Conservation (phyloP, 1,140 invertebrate genomes). For the Acromyrmex charruanus region DNA sequence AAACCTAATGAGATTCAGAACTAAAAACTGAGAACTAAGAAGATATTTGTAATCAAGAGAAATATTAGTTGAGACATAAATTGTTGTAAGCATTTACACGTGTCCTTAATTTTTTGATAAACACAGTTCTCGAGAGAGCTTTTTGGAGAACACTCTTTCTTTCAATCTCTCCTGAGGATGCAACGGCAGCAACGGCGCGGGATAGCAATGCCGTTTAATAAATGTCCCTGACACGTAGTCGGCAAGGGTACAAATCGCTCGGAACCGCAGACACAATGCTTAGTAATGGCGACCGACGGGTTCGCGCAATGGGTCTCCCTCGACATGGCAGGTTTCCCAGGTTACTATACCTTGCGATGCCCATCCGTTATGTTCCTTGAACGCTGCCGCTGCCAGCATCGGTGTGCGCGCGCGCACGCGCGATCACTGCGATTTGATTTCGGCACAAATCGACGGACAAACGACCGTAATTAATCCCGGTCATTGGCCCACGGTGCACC, state of each 20-base stretch:
- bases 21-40: neutral
- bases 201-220: conserved; percentile 78
- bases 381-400: conserved; percentile 16
- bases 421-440: conserved; percentile 79
- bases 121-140: conserved; percentile 54
- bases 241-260: conserved; percentile 82
- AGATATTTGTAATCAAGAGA: neutral
- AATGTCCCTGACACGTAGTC: conserved; percentile 80
- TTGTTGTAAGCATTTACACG: conserved; percentile 6
- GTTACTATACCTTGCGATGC: conserved; percentile 66
- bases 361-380: conserved; percentile 80
- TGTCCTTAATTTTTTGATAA: conserved; percentile 28
- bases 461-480: conserved; percentile 83
- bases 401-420: conserved; percentile 9
- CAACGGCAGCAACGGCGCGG: neutral
- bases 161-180: conserved; percentile 38
- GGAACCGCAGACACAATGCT: conserved; percentile 84
- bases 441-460: conserved; percentile 80
- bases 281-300: conserved; percentile 83
- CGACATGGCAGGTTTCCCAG: conserved; percentile 71
- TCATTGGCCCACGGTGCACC: conserved; percentile 53
- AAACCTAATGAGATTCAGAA: neutral
- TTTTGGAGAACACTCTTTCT: conserved; percentile 10
- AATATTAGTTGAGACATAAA: neutral
- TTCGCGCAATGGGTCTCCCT: conserved; percentile 68